Evolutionary conservation across 2,113 vertebrate genomes (phyloP).

Genomic region (Oncorhynchus keta): DNA sequence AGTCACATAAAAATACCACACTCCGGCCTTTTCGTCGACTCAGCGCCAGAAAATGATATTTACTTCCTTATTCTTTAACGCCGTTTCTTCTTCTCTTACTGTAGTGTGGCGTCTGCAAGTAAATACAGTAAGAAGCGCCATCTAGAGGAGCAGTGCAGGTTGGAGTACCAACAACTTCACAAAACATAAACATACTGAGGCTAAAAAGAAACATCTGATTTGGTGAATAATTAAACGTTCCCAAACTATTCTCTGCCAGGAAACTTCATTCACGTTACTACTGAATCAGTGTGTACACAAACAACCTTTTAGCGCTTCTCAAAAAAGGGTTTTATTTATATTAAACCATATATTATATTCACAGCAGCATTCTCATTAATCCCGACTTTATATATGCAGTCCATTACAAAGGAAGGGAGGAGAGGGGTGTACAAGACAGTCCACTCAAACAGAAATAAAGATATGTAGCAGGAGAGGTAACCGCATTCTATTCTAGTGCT

Average conservation of each 20-base stretch:
- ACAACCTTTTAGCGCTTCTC: constrained; percentile 39
- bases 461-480: constrained; percentile 18
- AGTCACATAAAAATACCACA: neutral
- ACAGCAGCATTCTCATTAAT: constrained; percentile 72
- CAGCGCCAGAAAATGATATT: constrained; percentile 8
- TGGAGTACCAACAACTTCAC: neutral
- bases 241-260: constrained; percentile 7
- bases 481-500: constrained; percentile 19
- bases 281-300: constrained; percentile 19
- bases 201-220: neutral
- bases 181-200: no score
- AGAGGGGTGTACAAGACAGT: constrained; percentile 38
- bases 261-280: constrained; percentile 2
- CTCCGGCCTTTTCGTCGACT: constrained; percentile 12
- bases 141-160: neutral
- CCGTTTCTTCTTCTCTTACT: neutral
- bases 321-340: constrained; percentile 75
- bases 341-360: constrained; percentile 76
- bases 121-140: neutral
- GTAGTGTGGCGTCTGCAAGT: no score
- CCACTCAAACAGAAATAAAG: constrained; percentile 53
- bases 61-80: constrained; percentile 31
- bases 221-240: neutral
- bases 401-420: constrained; percentile 43
- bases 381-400: constrained; percentile 56